A percentile compares a stretch with the other conserved stretches of the same genome.
phyloP scores from a whole-genome alignment of 2,797 vertebrate genomes.

The Oreortyx pictus region DNA sequence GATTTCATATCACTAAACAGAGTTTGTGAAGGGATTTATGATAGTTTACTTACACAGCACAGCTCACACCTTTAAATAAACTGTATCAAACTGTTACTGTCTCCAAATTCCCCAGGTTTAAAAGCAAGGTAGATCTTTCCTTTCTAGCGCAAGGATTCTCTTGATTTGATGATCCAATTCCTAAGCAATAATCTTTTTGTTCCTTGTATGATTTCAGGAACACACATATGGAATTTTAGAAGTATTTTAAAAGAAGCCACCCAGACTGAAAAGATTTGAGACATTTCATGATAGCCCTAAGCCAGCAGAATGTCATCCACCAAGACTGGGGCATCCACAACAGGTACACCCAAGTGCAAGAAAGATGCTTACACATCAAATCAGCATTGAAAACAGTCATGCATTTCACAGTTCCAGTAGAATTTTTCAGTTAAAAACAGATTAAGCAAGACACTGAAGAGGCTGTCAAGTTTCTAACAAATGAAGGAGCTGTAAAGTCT shows the following conservation, averaged over 20 bases:
- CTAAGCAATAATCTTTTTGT: not conserved
- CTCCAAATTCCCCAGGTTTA: conserved; percentile 6
- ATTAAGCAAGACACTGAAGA: not conserved
- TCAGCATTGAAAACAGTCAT: not conserved
- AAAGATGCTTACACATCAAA: not conserved
- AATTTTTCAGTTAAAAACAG: not conserved
- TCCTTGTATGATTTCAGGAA: not conserved
- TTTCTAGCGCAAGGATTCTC: not conserved
- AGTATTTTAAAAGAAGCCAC: not conserved
- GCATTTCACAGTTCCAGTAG: not conserved
- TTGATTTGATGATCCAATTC: not conserved
- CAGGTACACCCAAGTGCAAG: not conserved
- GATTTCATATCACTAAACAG: conserved; percentile 10
- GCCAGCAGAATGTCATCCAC: not conserved
- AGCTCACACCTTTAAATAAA: conserved; percentile 26
- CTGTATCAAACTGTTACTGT: not conserved
- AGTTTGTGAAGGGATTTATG: conserved; percentile 42
- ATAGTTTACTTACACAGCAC: not conserved
- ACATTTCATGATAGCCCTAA: not conserved
- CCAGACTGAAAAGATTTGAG: not conserved
- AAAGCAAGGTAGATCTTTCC: conserved; percentile 1
- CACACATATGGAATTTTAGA: not conserved
- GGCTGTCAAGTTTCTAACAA: not conserved
- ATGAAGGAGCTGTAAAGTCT: not conserved
- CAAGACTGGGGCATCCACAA: not conserved